These are phyloP conservation scores for Bovichtus diacanthus DNA, from an alignment of 2,797 vertebrate genomes.

Conservation along the genomic window DNA sequence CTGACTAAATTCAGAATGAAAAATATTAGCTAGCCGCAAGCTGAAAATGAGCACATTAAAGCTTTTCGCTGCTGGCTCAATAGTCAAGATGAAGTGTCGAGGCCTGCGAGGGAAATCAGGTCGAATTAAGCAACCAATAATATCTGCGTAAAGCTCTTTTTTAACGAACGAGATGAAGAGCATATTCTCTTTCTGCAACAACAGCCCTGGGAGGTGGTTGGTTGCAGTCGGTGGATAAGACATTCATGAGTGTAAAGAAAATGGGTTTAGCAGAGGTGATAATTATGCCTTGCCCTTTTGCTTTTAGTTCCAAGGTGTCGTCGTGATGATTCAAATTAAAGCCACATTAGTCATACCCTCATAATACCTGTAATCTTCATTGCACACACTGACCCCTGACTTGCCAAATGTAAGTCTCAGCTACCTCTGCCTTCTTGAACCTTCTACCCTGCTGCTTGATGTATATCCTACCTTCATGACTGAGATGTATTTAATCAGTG, in stretches of 20 bases:
- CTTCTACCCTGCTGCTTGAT: constrained; percentile 45
- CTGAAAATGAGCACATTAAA: constrained; percentile 68
- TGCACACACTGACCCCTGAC: not conserved
- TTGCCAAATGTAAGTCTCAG: constrained; percentile 25
- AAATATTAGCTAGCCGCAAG: constrained; percentile 66
- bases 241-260: constrained; percentile 30
- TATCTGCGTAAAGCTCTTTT: constrained; percentile 52
- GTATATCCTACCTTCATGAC: constrained; percentile 26
- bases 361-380: constrained; percentile 27
- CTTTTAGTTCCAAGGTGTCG: constrained; percentile 16
- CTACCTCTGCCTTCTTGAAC: constrained; percentile 7
- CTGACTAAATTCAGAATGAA: constrained; percentile 65
- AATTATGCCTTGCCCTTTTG: constrained; percentile 27
- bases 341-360: constrained; percentile 25
- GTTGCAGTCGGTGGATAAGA: constrained; percentile 32
- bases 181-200: constrained; percentile 45
- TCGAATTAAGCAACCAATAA: constrained; percentile 48
- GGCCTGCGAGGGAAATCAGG: constrained; percentile 52
- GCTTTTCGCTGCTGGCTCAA: constrained; percentile 44
- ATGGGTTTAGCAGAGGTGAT: constrained; percentile 12
- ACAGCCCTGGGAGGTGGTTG: constrained; percentile 17
- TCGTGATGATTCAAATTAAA: constrained; percentile 24
- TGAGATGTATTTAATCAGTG: constrained; percentile 53
- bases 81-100: constrained; percentile 33
- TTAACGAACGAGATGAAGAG: constrained; percentile 44